A percentile compares a stretch with the other conserved stretches of the same genome.
Conservation (phyloP, 2,113 vertebrate species). For the Lycocorax pyrrhopterus region DNA sequence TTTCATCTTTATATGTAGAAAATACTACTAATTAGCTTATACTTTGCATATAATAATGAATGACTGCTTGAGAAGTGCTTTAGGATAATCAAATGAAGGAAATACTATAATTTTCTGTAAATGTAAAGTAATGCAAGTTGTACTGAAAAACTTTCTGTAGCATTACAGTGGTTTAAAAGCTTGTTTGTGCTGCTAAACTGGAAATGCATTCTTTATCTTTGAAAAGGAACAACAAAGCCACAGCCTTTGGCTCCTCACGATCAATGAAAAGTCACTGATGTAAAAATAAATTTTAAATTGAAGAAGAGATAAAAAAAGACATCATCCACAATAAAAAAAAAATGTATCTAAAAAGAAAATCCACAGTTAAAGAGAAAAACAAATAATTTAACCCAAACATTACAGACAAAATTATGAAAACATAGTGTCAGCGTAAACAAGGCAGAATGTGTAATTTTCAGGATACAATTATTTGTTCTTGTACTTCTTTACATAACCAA, state of each 20-base stretch:
- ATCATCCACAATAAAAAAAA: neutral
- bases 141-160: neutral
- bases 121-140: accelerated
- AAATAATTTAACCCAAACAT: neutral
- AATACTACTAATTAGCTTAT: neutral
- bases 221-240: neutral
- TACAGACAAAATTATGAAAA: neutral
- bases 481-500: neutral
- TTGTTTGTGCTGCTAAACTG: neutral
- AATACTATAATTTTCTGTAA: neutral
- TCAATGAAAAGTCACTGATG: neutral
- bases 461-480: neutral
- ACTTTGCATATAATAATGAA: neutral
- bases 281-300: neutral
- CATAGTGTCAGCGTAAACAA: neutral
- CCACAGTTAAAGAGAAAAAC: neutral
- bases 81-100: neutral
- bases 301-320: neutral
- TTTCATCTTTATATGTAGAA: neutral
- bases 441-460: neutral
- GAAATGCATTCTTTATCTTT: neutral
- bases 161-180: neutral
- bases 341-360: neutral
- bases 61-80: neutral
- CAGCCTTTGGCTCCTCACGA: neutral